Evolutionary conservation across 2,797 vertebrate genomes (phyloP).

Genomic region (Hyperoplus lanceolatus): DNA sequence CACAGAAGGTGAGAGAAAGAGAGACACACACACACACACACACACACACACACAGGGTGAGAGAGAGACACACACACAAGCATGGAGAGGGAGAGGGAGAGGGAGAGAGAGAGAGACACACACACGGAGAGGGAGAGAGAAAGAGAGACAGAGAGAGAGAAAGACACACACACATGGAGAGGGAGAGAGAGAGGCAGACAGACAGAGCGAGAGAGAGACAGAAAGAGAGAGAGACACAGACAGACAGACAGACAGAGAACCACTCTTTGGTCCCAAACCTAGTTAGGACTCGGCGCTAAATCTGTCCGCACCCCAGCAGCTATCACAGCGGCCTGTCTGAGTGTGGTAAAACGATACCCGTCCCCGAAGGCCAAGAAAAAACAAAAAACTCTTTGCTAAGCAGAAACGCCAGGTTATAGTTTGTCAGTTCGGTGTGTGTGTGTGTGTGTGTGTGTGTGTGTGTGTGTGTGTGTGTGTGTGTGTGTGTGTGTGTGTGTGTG

Average conservation of each 20-base stretch:
- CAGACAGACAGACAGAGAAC: too few relatives aligned
- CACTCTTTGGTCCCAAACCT: conserved; percentile 33
- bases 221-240: conserved; percentile 11
- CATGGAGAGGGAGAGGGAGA: not conserved
- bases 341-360: conserved; percentile 29
- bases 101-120: not conserved
- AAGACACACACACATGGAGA: too few relatives aligned
- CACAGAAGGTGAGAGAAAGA: not conserved
- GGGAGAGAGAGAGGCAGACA: conserved; percentile 10
- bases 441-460: too few relatives aligned
- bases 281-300: conserved; percentile 58
- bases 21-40: too few relatives aligned
- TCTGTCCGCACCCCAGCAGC: conserved; percentile 53
- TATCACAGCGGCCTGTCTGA: conserved; percentile 16
- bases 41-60: not conserved
- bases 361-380: conserved; percentile 42
- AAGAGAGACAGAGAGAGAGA: not conserved
- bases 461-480: too few relatives aligned
- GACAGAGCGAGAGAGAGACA: not conserved
- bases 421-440: conserved; percentile 19
- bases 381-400: conserved; percentile 58
- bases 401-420: conserved; percentile 52
- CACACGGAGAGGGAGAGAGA: conserved; percentile 4
- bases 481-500: too few relatives aligned
- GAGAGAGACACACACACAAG: conserved; percentile 6